Base-by-base conservation (phyloP, 2,888 invertebrate genomes). In the Cephus pygmeus region DNA sequence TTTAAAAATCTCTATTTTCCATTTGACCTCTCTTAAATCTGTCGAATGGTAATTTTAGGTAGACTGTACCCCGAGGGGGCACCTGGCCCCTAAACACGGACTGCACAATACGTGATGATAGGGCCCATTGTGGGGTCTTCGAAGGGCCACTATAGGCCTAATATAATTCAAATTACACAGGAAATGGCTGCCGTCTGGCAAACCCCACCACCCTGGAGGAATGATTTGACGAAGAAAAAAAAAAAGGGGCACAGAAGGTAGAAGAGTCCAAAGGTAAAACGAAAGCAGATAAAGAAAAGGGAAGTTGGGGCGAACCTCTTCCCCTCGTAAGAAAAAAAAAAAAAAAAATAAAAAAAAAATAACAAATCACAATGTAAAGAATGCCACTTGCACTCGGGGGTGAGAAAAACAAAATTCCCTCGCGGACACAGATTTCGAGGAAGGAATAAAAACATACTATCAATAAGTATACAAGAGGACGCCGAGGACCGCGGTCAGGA, bases 131-230 rank as follows among this genome's bases (percentile, higher is more conserved):
- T 81, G 76, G 76, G 76, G 69, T 75, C 33, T 36, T 33, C 71
- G 56, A 35, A 31, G 73, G n/a, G 34, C 73, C 40, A 73, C 76
- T 78, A 78, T 78, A 78, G 73, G 73, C 78, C 78, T 76, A 76
- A 78, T 78, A 78, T 78, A 78, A 78, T 78, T 78, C 78, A 78
- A 78, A 78, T 78, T 78, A 78, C 78, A 78, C 78, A 78, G 78
- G 78, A 78, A 78, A 78, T 69, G 76, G 76, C 75, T 73, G 78
- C 78, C 78, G 71, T 73, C 76, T 73, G 77, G 34, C 75, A 75
- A 76, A 77, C 77, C 77, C 77, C 75, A 36, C 77, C 75, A 36
- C 40, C 77, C 69, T 69, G 68, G 36, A 74, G 56, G 40, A 69
- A 77, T 40, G 31, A 35, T 36, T 36, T 56, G 56, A 56, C 56